Evolutionary conservation across 2,113 vertebrate genomes (phyloP).

Genomic region (Pteropus alecto): DNA sequence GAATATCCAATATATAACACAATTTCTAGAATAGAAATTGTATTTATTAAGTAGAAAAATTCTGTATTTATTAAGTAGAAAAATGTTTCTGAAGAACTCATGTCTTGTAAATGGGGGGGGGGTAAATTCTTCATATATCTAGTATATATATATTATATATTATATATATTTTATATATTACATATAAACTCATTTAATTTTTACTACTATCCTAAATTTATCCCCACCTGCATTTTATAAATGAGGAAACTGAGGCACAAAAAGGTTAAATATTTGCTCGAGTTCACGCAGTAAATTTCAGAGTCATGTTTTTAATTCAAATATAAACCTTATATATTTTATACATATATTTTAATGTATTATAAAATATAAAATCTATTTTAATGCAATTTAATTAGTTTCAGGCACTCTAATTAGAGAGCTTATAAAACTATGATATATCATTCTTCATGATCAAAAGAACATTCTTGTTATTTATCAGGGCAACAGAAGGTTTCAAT

Average conservation of each 20-base stretch:
- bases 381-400: constrained; percentile 17
- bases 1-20: background rate
- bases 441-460: background rate
- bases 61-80: background rate
- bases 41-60: background rate
- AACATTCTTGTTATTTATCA: background rate
- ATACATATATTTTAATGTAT: too few relatives aligned
- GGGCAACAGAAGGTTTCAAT: background rate
- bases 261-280: background rate
- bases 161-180: background rate
- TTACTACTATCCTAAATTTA: background rate
- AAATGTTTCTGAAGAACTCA: background rate
- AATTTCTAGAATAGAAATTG: background rate
- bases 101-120: background rate
- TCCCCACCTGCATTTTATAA: background rate
- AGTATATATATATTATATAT: background rate
- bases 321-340: background rate
- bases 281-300: background rate
- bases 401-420: background rate
- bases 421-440: background rate
- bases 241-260: background rate
- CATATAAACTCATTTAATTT: background rate
- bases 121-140: background rate
- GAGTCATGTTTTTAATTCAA: background rate
- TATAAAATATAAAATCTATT: background rate